Percentiles rank a stretch among this genome's conserved stretches.
Conservation (phyloP, 2,797 vertebrate species). For the Manis javanica region DNA sequence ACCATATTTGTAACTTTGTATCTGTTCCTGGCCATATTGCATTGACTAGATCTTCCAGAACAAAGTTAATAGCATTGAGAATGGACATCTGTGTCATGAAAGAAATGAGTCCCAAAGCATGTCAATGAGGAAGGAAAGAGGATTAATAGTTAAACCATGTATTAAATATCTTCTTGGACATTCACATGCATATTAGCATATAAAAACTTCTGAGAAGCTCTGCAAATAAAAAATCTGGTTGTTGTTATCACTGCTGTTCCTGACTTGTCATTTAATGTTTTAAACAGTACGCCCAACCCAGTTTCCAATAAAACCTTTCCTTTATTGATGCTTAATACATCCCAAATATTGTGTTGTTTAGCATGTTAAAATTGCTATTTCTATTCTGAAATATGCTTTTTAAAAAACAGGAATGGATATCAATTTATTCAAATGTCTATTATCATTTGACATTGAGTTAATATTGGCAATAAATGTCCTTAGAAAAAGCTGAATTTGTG, state of each 20-base stretch:
- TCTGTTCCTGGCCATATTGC: background rate
- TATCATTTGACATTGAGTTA: background rate
- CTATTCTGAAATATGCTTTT: background rate
- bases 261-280: background rate
- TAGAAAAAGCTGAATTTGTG: background rate
- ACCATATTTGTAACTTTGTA: background rate
- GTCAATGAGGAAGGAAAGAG: background rate
- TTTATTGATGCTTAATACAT: background rate
- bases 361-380: background rate
- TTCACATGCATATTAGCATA: background rate
- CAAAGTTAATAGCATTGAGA: background rate
- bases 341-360: background rate
- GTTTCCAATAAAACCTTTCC: background rate
- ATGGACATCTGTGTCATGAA: background rate
- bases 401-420: background rate
- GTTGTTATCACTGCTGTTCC: background rate
- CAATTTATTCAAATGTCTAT: background rate
- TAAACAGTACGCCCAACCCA: background rate
- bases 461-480: background rate
- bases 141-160: background rate
- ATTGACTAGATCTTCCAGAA: background rate
- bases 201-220: background rate
- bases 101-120: background rate
- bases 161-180: background rate
- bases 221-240: background rate